phyloP scores from a whole-genome alignment of 2,888 invertebrate genomes.

The Strigamia transsilvanica region DNA sequence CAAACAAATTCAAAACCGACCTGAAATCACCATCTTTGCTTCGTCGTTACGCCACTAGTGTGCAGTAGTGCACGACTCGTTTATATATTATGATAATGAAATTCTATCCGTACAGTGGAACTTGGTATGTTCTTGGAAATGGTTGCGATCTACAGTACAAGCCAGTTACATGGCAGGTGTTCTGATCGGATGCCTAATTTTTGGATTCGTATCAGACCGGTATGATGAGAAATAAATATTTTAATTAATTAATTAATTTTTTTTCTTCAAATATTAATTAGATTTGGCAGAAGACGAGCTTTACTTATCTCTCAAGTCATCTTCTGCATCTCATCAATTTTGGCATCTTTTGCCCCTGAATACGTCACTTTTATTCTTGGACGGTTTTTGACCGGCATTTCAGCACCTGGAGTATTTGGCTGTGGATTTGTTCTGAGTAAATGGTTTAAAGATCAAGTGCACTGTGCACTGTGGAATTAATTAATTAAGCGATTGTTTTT shows the following conservation, averaged over 20 bases:
- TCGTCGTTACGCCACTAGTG: too few species aligned
- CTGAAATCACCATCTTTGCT: too few species aligned
- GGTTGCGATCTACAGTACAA: slow-evolving; percentile 71
- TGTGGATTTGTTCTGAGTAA: slow-evolving; percentile 3
- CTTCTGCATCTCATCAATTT: slow-evolving; percentile 71
- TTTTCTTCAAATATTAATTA: slow-evolving; percentile 57
- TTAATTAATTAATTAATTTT: neutral
- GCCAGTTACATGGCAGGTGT: slow-evolving; percentile 81
- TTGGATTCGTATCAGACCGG: slow-evolving; percentile 81
- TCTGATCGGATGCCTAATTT: slow-evolving; percentile 76
- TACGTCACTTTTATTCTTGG: slow-evolving; percentile 76
- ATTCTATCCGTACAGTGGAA: slow-evolving; percentile 70
- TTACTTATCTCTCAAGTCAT: slow-evolving; percentile 75
- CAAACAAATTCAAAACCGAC: too few species aligned
- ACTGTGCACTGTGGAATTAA: too few species aligned
- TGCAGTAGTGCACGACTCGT: too few species aligned
- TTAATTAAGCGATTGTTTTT: neutral
- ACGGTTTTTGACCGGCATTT: slow-evolving; percentile 67
- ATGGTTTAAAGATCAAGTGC: neutral
- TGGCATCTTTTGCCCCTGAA: slow-evolving; percentile 76
- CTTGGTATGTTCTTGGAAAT: slow-evolving; percentile 73
- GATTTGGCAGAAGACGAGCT: slow-evolving; percentile 78
- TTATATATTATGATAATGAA: neutral
- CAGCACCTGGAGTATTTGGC: slow-evolving; percentile 52
- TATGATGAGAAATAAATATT: slow-evolving; percentile 60